These are phyloP conservation scores for Cyclina sinensis DNA, from an alignment of 1,140 invertebrate species.

Conservation along the genomic window DNA sequence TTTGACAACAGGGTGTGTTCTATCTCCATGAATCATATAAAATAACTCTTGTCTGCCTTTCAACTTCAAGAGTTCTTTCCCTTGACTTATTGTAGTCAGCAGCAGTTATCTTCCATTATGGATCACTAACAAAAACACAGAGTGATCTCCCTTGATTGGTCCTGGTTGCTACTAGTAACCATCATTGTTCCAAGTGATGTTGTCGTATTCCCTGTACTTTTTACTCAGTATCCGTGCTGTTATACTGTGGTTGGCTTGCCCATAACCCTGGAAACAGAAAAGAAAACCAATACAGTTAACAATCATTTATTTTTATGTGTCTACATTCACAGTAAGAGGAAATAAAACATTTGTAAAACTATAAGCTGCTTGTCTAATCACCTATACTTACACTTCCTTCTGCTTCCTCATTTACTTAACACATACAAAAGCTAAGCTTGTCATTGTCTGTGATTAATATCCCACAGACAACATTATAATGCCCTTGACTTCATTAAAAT, in stretches of 20 bases:
- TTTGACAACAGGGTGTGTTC: background rate
- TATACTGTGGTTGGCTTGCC: conserved; percentile 93
- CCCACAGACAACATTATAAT: too few relatives aligned
- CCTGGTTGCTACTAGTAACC: conserved; percentile 89
- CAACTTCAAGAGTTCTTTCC: background rate
- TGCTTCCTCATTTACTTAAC: too few relatives aligned
- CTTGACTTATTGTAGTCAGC: conserved; percentile 36
- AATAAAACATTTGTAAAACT: too few relatives aligned
- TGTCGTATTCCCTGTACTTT: conserved; percentile 90
- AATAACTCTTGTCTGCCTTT: conserved; percentile 13
- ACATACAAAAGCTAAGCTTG: too few relatives aligned
- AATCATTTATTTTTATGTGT: too few relatives aligned
- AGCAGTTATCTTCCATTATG: conserved; percentile 33
- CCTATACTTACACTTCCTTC: too few relatives aligned
- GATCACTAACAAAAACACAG: conserved; percentile 1
- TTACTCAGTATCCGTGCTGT: conserved; percentile 92
- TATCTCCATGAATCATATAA: background rate
- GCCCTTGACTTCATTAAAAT: too few relatives aligned
- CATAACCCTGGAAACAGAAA: conserved; percentile 90
- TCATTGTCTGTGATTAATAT: too few relatives aligned
- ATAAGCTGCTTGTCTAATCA: too few relatives aligned
- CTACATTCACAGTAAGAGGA: too few relatives aligned
- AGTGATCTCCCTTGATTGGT: conserved; percentile 51
- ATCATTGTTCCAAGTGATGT: conserved; percentile 93
- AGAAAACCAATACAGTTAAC: too few relatives aligned